phyloP scores from a whole-genome alignment of 2,113 vertebrate genomes.

The Atlantisia rogersi region DNA sequence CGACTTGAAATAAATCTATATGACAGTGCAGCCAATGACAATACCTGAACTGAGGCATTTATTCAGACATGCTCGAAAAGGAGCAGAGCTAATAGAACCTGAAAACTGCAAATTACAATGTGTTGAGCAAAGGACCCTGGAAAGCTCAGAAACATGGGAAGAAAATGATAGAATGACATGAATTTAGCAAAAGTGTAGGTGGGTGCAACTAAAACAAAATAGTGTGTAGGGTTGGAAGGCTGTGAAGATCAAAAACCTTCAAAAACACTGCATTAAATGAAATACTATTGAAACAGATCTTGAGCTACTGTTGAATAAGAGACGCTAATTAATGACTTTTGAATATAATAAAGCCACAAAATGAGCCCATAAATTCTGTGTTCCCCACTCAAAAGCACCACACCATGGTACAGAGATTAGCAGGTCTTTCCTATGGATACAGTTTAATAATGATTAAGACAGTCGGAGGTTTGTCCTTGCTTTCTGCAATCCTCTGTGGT shows the following conservation, averaged over 20 bases:
- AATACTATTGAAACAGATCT: neutral
- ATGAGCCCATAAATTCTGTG: neutral
- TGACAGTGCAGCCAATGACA: neutral
- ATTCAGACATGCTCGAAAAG: neutral
- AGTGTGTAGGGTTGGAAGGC: neutral
- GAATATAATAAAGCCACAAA: neutral
- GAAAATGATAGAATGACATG: conserved; percentile 3
- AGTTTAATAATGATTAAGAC: neutral
- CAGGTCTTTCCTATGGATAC: neutral
- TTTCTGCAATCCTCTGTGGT: neutral
- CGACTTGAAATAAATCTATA: neutral
- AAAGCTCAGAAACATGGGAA: neutral
- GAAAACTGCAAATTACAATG: neutral
- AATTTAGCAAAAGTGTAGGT: neutral
- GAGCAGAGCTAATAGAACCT: neutral
- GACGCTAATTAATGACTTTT: neutral
- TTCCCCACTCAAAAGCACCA: neutral
- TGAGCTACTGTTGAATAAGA: neutral
- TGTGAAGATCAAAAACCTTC: neutral
- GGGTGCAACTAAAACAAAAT: neutral
- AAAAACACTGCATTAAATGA: neutral
- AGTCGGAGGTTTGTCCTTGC: neutral
- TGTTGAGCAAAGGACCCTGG: neutral
- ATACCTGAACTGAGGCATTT: neutral
- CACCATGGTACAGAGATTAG: neutral